phyloP scores from a whole-genome alignment of 2,113 vertebrate genomes.

The Carollia perspicillata region DNA sequence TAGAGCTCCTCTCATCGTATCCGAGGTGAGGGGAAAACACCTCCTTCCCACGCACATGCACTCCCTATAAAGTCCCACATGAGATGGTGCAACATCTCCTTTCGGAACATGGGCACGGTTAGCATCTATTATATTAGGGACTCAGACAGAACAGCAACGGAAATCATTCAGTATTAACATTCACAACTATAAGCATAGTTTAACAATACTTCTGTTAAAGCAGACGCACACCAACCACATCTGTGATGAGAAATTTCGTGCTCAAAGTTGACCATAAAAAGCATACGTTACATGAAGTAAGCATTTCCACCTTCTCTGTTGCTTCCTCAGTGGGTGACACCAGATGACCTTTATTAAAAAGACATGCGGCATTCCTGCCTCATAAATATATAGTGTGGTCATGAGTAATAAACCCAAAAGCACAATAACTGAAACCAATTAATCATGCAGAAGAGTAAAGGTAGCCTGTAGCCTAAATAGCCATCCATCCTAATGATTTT shows the following conservation, averaged over 20 bases:
- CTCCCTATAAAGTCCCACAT: neutral
- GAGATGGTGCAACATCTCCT: neutral
- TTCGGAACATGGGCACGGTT: neutral
- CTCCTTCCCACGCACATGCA: neutral
- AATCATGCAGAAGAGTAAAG: neutral
- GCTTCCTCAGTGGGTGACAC: neutral
- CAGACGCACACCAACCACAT: neutral
- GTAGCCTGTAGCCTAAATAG: neutral
- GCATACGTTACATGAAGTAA: neutral
- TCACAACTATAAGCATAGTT: neutral
- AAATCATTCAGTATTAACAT: neutral
- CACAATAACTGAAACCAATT: neutral
- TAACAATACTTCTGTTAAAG: neutral
- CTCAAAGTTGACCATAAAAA: neutral
- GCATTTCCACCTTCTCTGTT: neutral
- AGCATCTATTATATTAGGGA: neutral
- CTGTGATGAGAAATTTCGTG: neutral
- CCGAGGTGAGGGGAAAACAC: neutral
- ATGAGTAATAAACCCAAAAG: neutral
- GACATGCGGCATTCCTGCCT: neutral
- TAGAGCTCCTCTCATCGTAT: neutral
- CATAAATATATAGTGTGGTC: neutral
- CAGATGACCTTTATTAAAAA: conserved; percentile 33
- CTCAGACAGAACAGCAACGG: neutral
- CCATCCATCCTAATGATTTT: neutral